Evolutionary conservation across 2,797 vertebrate genomes (phyloP), one percentile per base, ranked within the genome.

Genomic region (Malurus leucopterus): DNA sequence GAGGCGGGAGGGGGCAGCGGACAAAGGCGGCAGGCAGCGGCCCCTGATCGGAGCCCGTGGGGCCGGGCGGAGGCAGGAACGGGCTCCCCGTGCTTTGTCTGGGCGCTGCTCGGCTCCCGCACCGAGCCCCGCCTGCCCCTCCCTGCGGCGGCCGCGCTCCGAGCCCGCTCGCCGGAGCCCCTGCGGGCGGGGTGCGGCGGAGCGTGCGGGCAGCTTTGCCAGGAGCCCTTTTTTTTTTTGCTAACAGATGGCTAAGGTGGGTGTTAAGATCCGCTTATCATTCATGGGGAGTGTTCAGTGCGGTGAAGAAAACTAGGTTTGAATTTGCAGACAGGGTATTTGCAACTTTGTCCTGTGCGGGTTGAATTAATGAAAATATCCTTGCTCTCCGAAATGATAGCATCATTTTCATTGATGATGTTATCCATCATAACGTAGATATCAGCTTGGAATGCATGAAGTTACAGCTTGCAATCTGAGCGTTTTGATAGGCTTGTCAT

Each of bases 1-100:
- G 85, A 15, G 58, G 43, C 46, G 6, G 43, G 15, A 24, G 18
- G 6, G 19, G 12, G 12, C 70, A 2, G 32, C 17, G 10, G 23
- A 9, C 54, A 23, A 13, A 38, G 61, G 24, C 4, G 21, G 24
- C 43, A 9, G 57, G 32, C 63, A 3, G 32, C 20, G 41, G 46
- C 19, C 41, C 30, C 29, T 18, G 20, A 32, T n/a, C 32, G 10
- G 61, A 30, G 30, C 14, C 15, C 43, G 17, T 23, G 38, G 49
- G 49, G 27, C 15, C 7, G n/a, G 20, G 44, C 29, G 29, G 46
- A 11, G 10, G 69, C 53, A 34, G 61, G 32, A 36, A 27, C 18
- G 57, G 26, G 62, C 68, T 21, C 36, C 17, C n/a, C 5, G 44
- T 23, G 64, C 88, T 84, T 89, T 89, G 83, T 91, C 9, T 46